Conservation (phyloP, 2,888 invertebrate species). For the Athalia circularis region DNA sequence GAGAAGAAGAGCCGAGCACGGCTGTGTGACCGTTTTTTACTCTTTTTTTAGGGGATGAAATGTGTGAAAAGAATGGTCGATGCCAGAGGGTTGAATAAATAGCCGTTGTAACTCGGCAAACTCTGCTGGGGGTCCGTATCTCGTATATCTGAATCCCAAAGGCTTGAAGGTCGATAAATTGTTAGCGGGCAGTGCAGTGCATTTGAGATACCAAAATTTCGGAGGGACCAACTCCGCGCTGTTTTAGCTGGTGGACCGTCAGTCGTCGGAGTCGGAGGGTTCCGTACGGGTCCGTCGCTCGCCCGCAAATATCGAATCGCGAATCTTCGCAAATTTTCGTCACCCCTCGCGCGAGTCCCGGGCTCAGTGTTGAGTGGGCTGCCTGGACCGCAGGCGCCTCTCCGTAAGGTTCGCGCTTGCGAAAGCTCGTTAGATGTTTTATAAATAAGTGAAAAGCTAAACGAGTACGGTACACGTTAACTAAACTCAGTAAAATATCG, state of each 20-base stretch:
- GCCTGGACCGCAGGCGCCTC: conserved; percentile 69
- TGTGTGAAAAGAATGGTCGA: too few relatives aligned
- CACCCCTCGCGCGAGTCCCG: conserved; percentile 64
- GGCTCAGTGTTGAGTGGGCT: conserved; percentile 69
- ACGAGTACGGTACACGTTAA: conserved; percentile 7
- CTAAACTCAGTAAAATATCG: not conserved
- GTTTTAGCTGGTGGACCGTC: conserved; percentile 43
- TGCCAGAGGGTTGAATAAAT: not conserved
- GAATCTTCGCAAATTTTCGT: conserved; percentile 71
- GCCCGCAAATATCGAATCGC: conserved; percentile 66
- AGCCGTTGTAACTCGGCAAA: not conserved
- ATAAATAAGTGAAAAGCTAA: not conserved
- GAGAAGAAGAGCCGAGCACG: too few relatives aligned
- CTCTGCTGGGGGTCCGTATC: not conserved
- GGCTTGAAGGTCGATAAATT: conserved; percentile 29
- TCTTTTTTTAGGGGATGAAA: not conserved
- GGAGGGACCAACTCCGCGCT: not conserved
- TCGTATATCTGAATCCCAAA: not conserved
- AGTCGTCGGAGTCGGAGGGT: conserved; percentile 51
- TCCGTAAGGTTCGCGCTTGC: conserved; percentile 42
- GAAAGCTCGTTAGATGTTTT: conserved; percentile 14
- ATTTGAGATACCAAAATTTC: not conserved
- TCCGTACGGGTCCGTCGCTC: conserved; percentile 51
- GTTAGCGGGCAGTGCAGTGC: not conserved
- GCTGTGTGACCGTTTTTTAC: not conserved